These are phyloP conservation scores for Oreochromis grahami DNA, from an alignment of 2,797 vertebrate genomes.

Conservation along the genomic window DNA sequence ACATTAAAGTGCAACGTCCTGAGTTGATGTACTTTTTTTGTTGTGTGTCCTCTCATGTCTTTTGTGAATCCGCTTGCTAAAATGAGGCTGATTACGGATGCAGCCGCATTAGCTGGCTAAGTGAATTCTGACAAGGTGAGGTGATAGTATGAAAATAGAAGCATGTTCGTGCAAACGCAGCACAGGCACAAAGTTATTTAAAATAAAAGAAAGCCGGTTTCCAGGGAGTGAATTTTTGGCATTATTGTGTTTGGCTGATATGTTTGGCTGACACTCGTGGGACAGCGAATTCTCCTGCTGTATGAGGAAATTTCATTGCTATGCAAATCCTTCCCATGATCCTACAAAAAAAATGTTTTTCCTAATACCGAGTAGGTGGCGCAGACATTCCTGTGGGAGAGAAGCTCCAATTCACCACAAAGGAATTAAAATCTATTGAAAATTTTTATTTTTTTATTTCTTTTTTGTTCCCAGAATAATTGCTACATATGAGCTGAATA, in stretches of 20 bases:
- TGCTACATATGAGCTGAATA: not conserved
- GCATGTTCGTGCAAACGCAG: not conserved
- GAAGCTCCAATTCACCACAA: constrained; percentile 6
- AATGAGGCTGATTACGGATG: constrained; percentile 40
- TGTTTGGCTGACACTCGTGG: constrained; percentile 4
- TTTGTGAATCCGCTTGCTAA: constrained; percentile 24
- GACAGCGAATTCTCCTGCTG: constrained; percentile 2
- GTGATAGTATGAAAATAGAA: not conserved
- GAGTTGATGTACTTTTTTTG: constrained; percentile 13
- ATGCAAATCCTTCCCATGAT: constrained; percentile 36
- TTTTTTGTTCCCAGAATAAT: constrained; percentile 36
- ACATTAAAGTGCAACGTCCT: constrained; percentile 44
- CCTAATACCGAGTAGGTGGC: constrained; percentile 37
- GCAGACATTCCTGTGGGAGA: not conserved
- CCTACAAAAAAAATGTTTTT: constrained; percentile 6
- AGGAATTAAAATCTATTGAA: constrained; percentile 25
- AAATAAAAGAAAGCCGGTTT: constrained; percentile 16
- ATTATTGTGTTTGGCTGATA: not conserved
- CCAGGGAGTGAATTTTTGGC: not conserved
- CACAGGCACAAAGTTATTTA: not conserved
- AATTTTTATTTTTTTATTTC: not conserved
- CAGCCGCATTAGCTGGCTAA: constrained; percentile 20
- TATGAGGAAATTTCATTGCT: constrained; percentile 22
- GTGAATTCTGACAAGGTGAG: constrained; percentile 22
- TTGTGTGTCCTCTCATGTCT: constrained; percentile 31